A percentile compares a stretch with the other conserved stretches of the same genome.
phyloP scores from a whole-genome alignment of 2,888 invertebrate species.

The Orthonychiurus folsomi region DNA sequence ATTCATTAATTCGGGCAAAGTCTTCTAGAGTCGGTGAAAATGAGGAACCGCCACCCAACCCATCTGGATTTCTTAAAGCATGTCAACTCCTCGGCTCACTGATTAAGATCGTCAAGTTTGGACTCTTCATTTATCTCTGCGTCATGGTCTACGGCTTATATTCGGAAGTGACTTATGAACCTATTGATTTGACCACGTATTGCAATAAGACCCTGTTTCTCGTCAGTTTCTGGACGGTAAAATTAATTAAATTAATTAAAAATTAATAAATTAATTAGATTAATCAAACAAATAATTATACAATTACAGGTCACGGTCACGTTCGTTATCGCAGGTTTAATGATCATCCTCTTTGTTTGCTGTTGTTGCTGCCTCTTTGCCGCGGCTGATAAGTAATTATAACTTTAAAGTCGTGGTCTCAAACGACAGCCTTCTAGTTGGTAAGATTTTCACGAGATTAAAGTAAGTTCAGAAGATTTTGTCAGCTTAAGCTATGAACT shows the following conservation, averaged over 20 bases:
- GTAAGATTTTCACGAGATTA: too few relatives aligned
- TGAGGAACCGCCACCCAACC: neutral
- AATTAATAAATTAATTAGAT: too few relatives aligned
- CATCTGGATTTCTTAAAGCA: neutral
- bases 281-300: too few relatives aligned
- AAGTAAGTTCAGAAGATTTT: too few relatives aligned
- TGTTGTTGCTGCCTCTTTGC: neutral
- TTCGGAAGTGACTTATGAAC: neutral
- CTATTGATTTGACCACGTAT: neutral
- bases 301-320: neutral
- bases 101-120: constrained; percentile 1
- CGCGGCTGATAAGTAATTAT: neutral
- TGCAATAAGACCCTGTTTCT: neutral
- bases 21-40: neutral
- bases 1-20: neutral
- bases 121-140: constrained; percentile 7
- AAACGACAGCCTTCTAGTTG: neutral
- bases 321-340: neutral
- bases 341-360: neutral
- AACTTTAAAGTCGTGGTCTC: neutral
- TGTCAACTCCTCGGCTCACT: neutral
- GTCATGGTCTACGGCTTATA: constrained; percentile 8
- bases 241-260: too few relatives aligned
- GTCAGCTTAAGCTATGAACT: too few relatives aligned
- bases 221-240: neutral